Evolutionary conservation across 2,113 vertebrate species (phyloP).

Genomic region (Echinops telfairi): DNA sequence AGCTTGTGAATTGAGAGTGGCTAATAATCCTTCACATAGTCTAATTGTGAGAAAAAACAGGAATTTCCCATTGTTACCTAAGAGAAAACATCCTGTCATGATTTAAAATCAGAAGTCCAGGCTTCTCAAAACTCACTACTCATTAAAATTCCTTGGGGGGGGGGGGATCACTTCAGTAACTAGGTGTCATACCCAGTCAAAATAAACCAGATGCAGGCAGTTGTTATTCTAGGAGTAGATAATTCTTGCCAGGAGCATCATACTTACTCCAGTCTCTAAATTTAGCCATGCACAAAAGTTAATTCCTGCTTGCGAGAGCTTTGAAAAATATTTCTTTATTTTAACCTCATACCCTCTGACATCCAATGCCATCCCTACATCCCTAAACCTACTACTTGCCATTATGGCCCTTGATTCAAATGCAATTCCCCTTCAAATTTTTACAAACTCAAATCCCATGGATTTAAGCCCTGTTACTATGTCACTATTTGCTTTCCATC

Average conservation of each 20-base stretch:
- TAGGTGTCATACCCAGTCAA: neutral
- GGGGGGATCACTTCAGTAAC: neutral
- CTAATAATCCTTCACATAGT: neutral
- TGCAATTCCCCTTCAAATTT: slow-evolving; percentile 44
- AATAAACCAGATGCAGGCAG: neutral
- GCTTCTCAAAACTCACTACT: slow-evolving; percentile 11
- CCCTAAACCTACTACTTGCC: neutral
- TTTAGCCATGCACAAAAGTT: neutral
- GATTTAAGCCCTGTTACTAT: slow-evolving; percentile 23
- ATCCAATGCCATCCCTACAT: neutral
- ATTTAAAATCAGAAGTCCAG: neutral
- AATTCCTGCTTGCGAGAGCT: neutral
- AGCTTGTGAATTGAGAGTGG: neutral
- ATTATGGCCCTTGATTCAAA: neutral
- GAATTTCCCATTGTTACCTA: neutral
- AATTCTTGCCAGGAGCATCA: neutral
- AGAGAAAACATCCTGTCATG: neutral
- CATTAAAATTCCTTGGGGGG: neutral
- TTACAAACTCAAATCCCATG: neutral
- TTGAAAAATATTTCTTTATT: neutral
- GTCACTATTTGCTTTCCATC: slow-evolving; percentile 16
- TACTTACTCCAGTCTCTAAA: neutral
- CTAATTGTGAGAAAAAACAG: neutral
- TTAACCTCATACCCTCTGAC: neutral
- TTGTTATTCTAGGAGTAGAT: neutral